Evolutionary conservation across 2,113 vertebrate species (phyloP).

Genomic region (Sterrhoptilus dennistouni): DNA sequence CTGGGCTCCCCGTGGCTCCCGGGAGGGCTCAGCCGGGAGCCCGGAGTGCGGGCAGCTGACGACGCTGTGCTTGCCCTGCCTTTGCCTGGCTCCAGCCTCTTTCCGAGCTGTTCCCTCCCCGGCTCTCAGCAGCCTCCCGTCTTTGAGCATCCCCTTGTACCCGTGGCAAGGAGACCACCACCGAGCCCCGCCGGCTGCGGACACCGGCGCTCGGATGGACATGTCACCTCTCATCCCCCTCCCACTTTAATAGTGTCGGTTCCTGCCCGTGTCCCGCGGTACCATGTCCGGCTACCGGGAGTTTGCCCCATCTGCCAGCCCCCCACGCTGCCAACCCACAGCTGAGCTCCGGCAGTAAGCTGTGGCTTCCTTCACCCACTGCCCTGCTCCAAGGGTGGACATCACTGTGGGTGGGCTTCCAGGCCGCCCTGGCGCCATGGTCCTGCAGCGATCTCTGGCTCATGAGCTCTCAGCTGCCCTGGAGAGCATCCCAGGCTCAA

Average conservation of each 20-base stretch:
- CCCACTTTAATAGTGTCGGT: neutral
- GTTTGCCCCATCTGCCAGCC: neutral
- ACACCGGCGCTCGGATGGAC: neutral
- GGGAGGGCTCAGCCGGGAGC: neutral
- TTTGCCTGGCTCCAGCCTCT: conserved; percentile 80
- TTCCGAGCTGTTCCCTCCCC: conserved; percentile 76
- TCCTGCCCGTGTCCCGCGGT: neutral
- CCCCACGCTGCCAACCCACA: neutral
- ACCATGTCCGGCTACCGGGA: neutral
- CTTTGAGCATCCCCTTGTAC: neutral
- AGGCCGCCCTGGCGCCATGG: neutral
- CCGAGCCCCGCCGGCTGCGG: too few species aligned
- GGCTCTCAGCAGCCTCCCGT: conserved; percentile 64
- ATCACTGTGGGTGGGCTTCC: neutral
- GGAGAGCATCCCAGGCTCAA: neutral
- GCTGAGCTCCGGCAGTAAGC: neutral
- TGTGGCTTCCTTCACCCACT: neutral
- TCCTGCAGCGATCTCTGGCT: neutral
- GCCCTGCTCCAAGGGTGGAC: neutral
- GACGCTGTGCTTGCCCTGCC: neutral
- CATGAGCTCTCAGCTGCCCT: neutral
- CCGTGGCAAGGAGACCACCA: neutral
- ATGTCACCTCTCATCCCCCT: neutral
- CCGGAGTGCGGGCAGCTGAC: neutral
- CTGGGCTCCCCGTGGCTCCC: neutral